phyloP scores from a whole-genome alignment of 2,113 vertebrate species.

The Gymnorhina tibicen region DNA sequence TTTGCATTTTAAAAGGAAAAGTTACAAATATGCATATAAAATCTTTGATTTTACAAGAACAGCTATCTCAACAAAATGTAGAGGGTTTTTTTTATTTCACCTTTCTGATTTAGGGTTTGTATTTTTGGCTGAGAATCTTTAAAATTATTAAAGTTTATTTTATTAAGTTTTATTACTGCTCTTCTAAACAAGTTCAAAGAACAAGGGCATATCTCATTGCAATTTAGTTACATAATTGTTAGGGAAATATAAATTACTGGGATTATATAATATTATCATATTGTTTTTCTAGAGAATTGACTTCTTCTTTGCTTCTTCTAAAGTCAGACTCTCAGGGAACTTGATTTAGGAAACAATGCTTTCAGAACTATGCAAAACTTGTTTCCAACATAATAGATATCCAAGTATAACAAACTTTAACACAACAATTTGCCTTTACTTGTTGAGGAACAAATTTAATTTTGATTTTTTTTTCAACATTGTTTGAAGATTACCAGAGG shows the following conservation, averaged over 20 bases:
- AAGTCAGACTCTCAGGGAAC: not conserved
- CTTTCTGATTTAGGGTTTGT: not conserved
- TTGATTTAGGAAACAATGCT: not conserved
- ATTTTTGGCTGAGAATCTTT: not conserved
- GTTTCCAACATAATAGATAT: not conserved
- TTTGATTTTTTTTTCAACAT: not conserved
- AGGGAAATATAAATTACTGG: not conserved
- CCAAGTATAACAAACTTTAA: not conserved
- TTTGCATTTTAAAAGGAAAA: not conserved
- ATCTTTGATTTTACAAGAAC: not conserved
- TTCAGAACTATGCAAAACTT: not conserved
- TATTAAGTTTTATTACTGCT: not conserved
- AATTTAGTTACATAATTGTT: not conserved
- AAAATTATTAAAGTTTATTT: no score
- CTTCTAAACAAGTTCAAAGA: not conserved
- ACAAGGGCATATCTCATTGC: not conserved
- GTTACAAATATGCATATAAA: not conserved
- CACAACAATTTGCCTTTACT: not conserved
- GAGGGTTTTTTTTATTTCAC: not conserved
- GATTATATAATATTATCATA: not conserved
- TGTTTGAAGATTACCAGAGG: not conserved
- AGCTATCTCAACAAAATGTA: not conserved
- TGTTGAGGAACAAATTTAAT: not conserved
- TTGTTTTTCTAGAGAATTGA: not conserved
- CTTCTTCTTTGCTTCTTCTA: not conserved